A percentile compares a stretch with the other conserved stretches of the same genome.
Evolutionary conservation across 1,140 invertebrate species (phyloP).

Genomic region (Thaumetopoea pityocampa): DNA sequence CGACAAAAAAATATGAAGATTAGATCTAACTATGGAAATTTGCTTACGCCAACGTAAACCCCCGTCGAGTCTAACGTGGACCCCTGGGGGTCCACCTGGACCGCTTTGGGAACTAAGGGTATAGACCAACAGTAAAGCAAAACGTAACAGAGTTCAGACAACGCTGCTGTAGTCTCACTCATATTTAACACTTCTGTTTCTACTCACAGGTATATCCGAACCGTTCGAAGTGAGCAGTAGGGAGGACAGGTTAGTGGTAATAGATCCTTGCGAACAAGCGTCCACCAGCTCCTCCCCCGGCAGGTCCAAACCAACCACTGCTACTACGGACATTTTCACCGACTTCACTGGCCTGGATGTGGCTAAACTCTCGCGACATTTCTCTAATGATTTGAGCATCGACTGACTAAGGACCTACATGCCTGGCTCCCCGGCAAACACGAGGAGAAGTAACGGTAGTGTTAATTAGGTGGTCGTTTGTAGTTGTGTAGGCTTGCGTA

Average conservation of each 20-base stretch:
- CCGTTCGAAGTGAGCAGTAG: constrained; percentile 67
- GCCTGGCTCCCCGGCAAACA: constrained; percentile 55
- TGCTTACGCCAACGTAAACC: too few species aligned
- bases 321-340: constrained; percentile 56
- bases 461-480: background rate
- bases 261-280: constrained; percentile 40
- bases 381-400: constrained; percentile 69
- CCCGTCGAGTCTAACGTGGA: too few species aligned
- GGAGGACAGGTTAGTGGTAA: constrained; percentile 46
- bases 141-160: background rate
- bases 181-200: background rate
- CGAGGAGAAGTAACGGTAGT: constrained; percentile 16
- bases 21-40: too few species aligned
- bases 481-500: too few species aligned
- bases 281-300: constrained; percentile 35
- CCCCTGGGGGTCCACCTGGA: too few species aligned
- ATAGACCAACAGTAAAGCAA: too few species aligned
- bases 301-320: constrained; percentile 33
- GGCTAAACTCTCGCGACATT: constrained; percentile 60
- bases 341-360: constrained; percentile 67
- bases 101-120: too few species aligned
- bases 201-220: constrained; percentile 63
- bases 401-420: constrained; percentile 74
- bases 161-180: background rate
- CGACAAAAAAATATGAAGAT: too few species aligned